Conservation (phyloP, 2,797 vertebrate genomes). For the Melanotaenia trifasciata region DNA sequence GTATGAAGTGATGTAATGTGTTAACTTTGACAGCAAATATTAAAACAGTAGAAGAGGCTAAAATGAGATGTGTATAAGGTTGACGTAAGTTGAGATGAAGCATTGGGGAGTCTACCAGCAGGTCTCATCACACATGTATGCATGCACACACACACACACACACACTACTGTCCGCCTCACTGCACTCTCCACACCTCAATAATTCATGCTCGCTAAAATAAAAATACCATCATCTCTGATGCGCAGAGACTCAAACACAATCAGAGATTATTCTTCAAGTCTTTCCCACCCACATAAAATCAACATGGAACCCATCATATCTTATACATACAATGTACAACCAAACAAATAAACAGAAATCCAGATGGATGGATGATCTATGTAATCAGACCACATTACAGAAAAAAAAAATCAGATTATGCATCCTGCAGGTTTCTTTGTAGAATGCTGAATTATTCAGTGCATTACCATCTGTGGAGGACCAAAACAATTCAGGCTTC, state of each 20-base stretch:
- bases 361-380: constrained; percentile 17
- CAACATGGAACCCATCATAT: constrained; percentile 11
- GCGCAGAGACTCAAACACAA: constrained; percentile 57
- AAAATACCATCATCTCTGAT: constrained; percentile 79
- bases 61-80: constrained; percentile 50
- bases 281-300: constrained; percentile 22
- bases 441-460: constrained; percentile 68
- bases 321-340: constrained; percentile 4
- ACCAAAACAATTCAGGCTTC: constrained; percentile 55
- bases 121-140: constrained; percentile 68
- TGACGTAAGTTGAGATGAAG: constrained; percentile 41
- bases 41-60: constrained; percentile 37
- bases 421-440: constrained; percentile 51
- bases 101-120: constrained; percentile 58
- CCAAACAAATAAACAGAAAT: constrained; percentile 3
- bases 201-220: constrained; percentile 83
- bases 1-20: constrained; percentile 7
- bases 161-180: constrained; percentile 59
- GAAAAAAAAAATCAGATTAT: constrained; percentile 24
- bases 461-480: constrained; percentile 61
- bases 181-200: constrained; percentile 83
- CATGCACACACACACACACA: constrained; percentile 45
- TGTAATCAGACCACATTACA: constrained; percentile 22
- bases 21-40: constrained; percentile 15
- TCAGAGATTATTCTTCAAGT: constrained; percentile 49